Percentiles rank a stretch among this genome's conserved stretches.
These are phyloP conservation scores for Cydia amplana DNA, from an alignment of 1,140 invertebrate genomes.

Conservation along the genomic window DNA sequence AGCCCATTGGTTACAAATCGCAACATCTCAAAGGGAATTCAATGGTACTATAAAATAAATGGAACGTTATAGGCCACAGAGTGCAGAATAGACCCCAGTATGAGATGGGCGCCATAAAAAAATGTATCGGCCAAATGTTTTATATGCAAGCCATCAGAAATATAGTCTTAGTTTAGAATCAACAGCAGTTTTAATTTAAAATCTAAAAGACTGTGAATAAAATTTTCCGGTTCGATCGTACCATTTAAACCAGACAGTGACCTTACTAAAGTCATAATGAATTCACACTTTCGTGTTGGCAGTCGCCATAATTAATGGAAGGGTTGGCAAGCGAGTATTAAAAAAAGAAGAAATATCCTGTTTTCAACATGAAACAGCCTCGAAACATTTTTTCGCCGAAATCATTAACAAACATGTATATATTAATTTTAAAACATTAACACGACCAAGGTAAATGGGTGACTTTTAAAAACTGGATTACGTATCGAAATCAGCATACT, in stretches of 20 bases:
- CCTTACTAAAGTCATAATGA: background rate
- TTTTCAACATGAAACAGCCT: constrained; percentile 18
- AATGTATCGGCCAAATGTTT: too few relatives aligned
- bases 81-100: too few relatives aligned
- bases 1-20: background rate
- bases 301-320: background rate
- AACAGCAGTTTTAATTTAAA: too few relatives aligned
- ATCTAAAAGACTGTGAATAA: too few relatives aligned
- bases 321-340: background rate
- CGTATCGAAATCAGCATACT: constrained; percentile 41
- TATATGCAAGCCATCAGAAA: too few relatives aligned
- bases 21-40: background rate
- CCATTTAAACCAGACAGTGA: background rate
- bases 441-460: constrained; percentile 11
- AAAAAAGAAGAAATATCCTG: constrained; percentile 9
- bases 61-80: too few relatives aligned
- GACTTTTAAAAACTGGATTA: constrained; percentile 32
- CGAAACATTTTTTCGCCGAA: background rate
- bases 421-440: constrained; percentile 12
- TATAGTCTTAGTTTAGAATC: too few relatives aligned
- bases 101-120: too few relatives aligned
- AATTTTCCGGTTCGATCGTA: background rate
- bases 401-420: background rate
- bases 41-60: too few relatives aligned
- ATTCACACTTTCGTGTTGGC: background rate